Percentiles rank a stretch among this genome's conserved stretches.
Evolutionary conservation across 1,140 invertebrate genomes (phyloP).

Genomic region (Zaprionus taronus): DNA sequence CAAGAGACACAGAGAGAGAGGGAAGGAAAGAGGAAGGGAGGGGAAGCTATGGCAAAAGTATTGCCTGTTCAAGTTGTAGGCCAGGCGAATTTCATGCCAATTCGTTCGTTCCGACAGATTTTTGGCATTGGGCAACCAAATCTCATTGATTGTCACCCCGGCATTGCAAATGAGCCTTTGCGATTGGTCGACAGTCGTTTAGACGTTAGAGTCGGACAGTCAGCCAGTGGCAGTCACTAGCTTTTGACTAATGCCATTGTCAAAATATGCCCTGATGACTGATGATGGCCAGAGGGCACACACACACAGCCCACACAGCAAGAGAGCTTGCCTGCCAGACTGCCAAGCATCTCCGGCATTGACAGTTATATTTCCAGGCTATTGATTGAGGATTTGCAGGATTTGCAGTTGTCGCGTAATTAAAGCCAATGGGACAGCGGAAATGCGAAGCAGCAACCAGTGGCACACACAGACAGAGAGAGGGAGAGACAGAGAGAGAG

Average conservation of each 20-base stretch:
- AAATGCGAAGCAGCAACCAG: conserved; percentile 55
- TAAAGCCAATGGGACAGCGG: conserved; percentile 70
- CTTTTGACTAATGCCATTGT: conserved; percentile 75
- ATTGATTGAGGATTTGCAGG: conserved; percentile 68
- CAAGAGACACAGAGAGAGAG: neutral
- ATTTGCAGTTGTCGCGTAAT: conserved; percentile 65
- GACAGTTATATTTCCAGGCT: conserved; percentile 64
- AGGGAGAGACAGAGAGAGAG: neutral
- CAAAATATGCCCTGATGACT: conserved; percentile 75
- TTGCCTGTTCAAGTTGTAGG: neutral
- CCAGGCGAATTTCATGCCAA: conserved; percentile 9
- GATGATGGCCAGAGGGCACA: conserved; percentile 54
- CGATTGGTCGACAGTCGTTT: conserved; percentile 15
- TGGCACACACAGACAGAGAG: neutral
- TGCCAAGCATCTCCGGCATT: conserved; percentile 30
- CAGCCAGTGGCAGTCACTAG: conserved; percentile 2
- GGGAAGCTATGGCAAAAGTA: neutral
- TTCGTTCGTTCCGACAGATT: conserved; percentile 15
- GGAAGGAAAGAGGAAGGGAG: neutral
- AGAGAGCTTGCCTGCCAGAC: neutral
- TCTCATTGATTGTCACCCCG: conserved; percentile 64
- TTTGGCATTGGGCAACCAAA: conserved; percentile 39
- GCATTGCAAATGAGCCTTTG: conserved; percentile 68
- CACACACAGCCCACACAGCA: neutral
- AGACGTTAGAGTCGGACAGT: neutral